Conservation (phyloP, 2,888 invertebrate species). For the Amblyjoppa fuscipennis region DNA sequence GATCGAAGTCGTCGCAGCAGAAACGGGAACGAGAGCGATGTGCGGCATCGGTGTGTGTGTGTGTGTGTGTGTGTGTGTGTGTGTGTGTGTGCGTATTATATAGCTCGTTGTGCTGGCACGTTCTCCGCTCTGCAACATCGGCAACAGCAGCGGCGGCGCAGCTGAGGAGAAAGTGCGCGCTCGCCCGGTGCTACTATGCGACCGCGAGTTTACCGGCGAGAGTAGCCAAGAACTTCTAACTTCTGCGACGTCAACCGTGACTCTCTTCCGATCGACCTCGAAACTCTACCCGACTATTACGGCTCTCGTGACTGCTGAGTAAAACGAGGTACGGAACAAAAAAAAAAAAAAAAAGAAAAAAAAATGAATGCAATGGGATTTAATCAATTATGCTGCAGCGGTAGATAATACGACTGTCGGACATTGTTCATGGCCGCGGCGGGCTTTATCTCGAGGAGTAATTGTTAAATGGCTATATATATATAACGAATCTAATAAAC, state of each 20-base stretch:
- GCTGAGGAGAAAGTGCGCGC: constrained; percentile 77
- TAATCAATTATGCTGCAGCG: constrained; percentile 36
- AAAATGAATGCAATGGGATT: constrained; percentile 26
- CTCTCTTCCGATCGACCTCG: constrained; percentile 80
- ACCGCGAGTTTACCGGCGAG: constrained; percentile 70
- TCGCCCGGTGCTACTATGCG: constrained; percentile 52
- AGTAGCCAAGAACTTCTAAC: constrained; percentile 80
- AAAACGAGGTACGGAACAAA: constrained; percentile 26
- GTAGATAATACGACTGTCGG: not conserved
- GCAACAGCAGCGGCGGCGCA: constrained; percentile 47
- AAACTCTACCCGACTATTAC: constrained; percentile 70
- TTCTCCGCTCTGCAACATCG: constrained; percentile 19
- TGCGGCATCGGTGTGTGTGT: constrained; percentile 4
- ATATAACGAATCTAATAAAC: too few relatives aligned
- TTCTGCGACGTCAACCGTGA: constrained; percentile 72
- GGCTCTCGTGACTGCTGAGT: constrained; percentile 46
- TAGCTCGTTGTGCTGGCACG: constrained; percentile 23
- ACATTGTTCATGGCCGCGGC: constrained; percentile 42
- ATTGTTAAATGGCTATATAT: constrained; percentile 10
- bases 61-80: not conserved
- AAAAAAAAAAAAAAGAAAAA: constrained; percentile 26
- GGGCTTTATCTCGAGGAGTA: constrained; percentile 35
- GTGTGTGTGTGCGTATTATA: constrained; percentile 13
- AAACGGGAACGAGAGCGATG: constrained; percentile 35
- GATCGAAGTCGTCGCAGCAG: not conserved